Base-by-base conservation (phyloP, 2,113 vertebrate species). In the Planiliza haematocheilus region DNA sequence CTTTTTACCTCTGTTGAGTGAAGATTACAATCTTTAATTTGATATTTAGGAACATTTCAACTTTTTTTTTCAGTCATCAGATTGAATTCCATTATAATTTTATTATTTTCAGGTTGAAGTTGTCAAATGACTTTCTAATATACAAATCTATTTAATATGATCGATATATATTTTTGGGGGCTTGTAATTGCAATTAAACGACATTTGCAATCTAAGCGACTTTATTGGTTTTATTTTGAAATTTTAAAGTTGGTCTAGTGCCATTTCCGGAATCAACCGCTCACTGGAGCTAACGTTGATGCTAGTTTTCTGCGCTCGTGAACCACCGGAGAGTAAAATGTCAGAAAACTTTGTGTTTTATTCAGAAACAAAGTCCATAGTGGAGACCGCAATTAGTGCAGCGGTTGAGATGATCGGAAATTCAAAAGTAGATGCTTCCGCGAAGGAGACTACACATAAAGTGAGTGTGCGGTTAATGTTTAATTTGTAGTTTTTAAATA, bases 191-290 rank as follows among this genome's bases (percentile, higher is more conserved):
- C n/a, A 43, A 77, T 58, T 55, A 88, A 82, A 76, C 8, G 43
- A 48, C 7, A 38, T 21, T 64, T 53, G 41, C 43, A 58, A 59
- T n/a, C 0, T 18, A 18, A 58, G 7, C 1, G 0, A 21, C 7
- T 42, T 13, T 10, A 1, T 1, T 61, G 13, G 6, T 52, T 81
- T 87, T 86, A 90, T 83, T 90, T 89, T 90, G 83, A 89, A 87
- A 49, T 3, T 0, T 7, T 7, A 3, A 5, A 45, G 1, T 3
- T 5, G 1, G 1, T 2, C 2, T 41, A 1, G 14, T 37, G 71
- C 7, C 24, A 13, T 34, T 76, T 87, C 84, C 86, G 72, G 71
- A 1, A 11, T 9, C 17, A 36, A 50, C 24, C 5, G 24, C 24
- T 30, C 5, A 30, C 24, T 46, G 41, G 10, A 49, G 21, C 14